Base-by-base conservation (phyloP, 2,113 vertebrate species). In the Uria aalge region DNA sequence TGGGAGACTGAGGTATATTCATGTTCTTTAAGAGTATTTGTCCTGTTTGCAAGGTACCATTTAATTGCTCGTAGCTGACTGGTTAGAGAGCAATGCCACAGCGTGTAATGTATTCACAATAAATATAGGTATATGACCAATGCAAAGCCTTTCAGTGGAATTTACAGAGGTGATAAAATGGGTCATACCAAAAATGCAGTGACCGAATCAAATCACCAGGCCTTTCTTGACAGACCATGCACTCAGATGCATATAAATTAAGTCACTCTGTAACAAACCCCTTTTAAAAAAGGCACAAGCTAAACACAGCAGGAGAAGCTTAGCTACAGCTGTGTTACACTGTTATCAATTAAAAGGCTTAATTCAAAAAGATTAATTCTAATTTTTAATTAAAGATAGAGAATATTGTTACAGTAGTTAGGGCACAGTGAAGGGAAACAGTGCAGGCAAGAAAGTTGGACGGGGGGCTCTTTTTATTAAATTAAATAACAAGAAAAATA, bases 361-460 rank as follows among this genome's bases (percentile, higher is more conserved):
- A 91, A 87, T 71, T 95, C 15, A 45, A 71, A 79, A 69, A 73
- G 24, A 94, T 27, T 82, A n/a, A 82, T 95, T 72, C 68, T 63
- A 43, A 82, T 66, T 96, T 98, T 96, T 92, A 96, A 90, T 93
- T 92, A 90, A 97, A 96, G 88, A 81, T 55, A 75, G 66, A 81
- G 87, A 94, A 94, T 77, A 78, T n/a, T 69, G 60, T 88, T 83
- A 82, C 12, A 86, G 45, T 56, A 94, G 30, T 90, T 92, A 50
- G 63, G 24, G 34, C 89, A 66, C 71, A 94, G 63, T 50, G 67
- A 93, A 95, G 26, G 24, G n/a, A 95, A 90, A 76, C 52, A 50
- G 26, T 53, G 67, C 75, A 74, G 85, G 47, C 38, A 62, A 79
- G 16, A 41, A 80, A 84, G 26, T 6, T 40, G 12, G 32, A 84